Evolutionary conservation across 2,888 invertebrate genomes (phyloP).

Genomic region (Danaus chrysippus): DNA sequence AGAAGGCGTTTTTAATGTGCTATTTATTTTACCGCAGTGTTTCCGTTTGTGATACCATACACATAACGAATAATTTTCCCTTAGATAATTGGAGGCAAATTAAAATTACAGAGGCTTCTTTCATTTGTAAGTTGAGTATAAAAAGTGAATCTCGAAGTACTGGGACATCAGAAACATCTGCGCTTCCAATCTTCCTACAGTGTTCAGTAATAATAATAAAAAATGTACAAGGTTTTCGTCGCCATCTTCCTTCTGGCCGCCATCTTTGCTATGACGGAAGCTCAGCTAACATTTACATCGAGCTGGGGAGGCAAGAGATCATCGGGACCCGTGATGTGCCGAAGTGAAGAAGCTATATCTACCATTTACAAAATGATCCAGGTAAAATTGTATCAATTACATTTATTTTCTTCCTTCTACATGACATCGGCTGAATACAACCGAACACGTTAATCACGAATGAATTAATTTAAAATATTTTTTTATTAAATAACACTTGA

Average conservation of each 20-base stretch:
- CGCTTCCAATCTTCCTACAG: slow-evolving; percentile 14
- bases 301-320: slow-evolving; percentile 74
- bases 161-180: slow-evolving; percentile 14
- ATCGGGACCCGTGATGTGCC: slow-evolving; percentile 48
- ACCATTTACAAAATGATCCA: slow-evolving; percentile 63
- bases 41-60: slow-evolving; percentile 21
- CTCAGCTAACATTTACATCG: slow-evolving; percentile 79
- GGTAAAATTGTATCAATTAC: slow-evolving; percentile 37
- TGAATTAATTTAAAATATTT: no score
- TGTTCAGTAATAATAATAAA: slow-evolving; percentile 20
- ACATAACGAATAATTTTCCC: slow-evolving; percentile 29
- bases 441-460: no score
- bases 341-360: slow-evolving; percentile 57
- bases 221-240: slow-evolving; percentile 49
- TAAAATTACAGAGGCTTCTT: slow-evolving; percentile 45
- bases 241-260: slow-evolving; percentile 50
- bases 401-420: no score
- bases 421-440: no score
- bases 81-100: slow-evolving; percentile 33
- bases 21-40: background rate
- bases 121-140: slow-evolving; percentile 39
- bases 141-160: slow-evolving; percentile 31
- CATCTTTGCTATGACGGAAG: slow-evolving; percentile 49
- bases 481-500: no score
- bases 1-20: no score